Base-by-base conservation (phyloP, 2,888 invertebrate genomes). In the Lasioglossum leucozonium region DNA sequence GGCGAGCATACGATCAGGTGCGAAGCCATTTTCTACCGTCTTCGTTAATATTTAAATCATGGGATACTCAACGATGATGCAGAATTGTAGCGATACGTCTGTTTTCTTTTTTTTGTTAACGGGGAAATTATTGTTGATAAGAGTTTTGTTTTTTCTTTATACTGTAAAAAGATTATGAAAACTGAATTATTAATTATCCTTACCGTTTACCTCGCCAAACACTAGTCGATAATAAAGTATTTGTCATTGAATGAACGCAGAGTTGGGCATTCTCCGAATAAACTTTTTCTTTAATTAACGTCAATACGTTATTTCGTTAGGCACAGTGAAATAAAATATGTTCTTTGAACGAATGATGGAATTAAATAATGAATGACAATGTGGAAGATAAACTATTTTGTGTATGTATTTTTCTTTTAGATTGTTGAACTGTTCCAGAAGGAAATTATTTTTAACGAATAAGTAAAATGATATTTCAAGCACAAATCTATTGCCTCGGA, bases 31-130 rank as follows among this genome's bases (percentile, higher is more conserved):
- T 72, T 26, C 34, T 55, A 77, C 13, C 34, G 72, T 78, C 78
- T 78, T 65, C 65, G 75, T 78, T 78, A 44, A 78, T 74, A 65
- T 71, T 58, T 62, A 78, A n/a, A 78, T 72, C 71, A 51, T 37
- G 69, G 67, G 69, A 72, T 34, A 69, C 76, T 55, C 34, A n/a
- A 40, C 69, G n/a, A 69, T 37, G 11, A 22, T 5, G 37, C n/a
- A 40, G 40, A 69, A n/a, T 40, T 22, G n/a, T 34, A 67, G 37
- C 62, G 37, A 67, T 37, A 8, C 4, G 10, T 55, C 34, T 69
- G n/a, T 69, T 40, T n/a, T n/a, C n/a, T n/a, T n/a, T n/a, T n/a
- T n/a, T 40, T 11, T 13, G 69, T 69, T 40, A n/a, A 40, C 69
- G 13, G 5, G 40, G n/a, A 42, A 18, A 18, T 58, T 58, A 18